Evolutionary conservation across 2,888 invertebrate species (phyloP).

Genomic region (Caenorhabditis doughertyi): DNA sequence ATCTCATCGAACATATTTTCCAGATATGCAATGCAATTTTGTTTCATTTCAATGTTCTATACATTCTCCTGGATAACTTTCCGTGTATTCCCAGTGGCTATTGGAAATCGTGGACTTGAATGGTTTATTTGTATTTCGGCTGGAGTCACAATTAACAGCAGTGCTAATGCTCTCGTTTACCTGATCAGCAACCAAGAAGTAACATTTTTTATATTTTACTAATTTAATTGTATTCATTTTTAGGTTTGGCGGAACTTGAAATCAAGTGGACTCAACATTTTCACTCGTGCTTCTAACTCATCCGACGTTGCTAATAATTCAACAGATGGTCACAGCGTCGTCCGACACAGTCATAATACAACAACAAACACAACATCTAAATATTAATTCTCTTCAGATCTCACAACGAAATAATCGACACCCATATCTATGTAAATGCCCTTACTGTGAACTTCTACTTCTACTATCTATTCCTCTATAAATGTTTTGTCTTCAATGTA

Average conservation of each 20-base stretch:
- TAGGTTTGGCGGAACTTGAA: constrained; percentile 48
- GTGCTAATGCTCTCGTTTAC: constrained; percentile 69
- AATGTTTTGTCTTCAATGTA: background rate
- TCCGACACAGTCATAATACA: constrained; percentile 37
- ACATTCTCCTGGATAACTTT: constrained; percentile 70
- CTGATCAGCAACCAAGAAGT: constrained; percentile 69
- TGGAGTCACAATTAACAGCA: constrained; percentile 67
- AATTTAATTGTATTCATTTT: background rate
- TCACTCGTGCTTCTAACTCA: constrained; percentile 29
- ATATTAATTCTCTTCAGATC: constrained; percentile 18
- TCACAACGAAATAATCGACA: background rate
- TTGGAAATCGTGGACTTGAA: constrained; percentile 56
- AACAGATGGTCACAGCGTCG: constrained; percentile 48
- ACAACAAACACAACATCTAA: constrained; percentile 29
- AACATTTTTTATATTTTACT: background rate
- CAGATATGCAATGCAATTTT: constrained; percentile 73
- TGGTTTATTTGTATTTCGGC: constrained; percentile 64
- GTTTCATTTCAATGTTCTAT: constrained; percentile 69
- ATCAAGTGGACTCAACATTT: constrained; percentile 48
- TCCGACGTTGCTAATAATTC: constrained; percentile 47
- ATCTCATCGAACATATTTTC: no score
- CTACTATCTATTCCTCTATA: no score
- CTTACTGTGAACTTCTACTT: no score
- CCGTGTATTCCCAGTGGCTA: constrained; percentile 65
- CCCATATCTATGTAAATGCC: background rate